A percentile compares a stretch with the other conserved stretches of the same genome.
These are phyloP conservation scores for Seriola quinqueradiata DNA, from an alignment of 2,113 vertebrate species.

Conservation along the genomic window DNA sequence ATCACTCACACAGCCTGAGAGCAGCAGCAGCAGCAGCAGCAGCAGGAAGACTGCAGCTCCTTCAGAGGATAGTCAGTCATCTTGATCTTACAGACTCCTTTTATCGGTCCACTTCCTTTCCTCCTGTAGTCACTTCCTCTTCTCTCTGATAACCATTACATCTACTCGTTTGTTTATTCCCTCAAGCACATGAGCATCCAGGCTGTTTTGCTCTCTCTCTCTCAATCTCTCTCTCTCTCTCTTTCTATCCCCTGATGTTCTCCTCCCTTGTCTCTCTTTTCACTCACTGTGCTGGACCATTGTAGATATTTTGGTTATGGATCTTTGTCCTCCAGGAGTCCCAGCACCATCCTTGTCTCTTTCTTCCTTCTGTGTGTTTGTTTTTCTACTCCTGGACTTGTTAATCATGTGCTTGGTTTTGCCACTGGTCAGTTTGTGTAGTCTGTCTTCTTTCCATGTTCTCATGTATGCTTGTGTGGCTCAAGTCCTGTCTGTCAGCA, in stretches of 20 bases:
- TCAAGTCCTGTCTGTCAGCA: too few species aligned
- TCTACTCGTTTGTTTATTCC: too few species aligned
- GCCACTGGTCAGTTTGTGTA: not conserved
- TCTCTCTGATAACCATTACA: too few species aligned
- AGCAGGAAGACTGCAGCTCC: not conserved
- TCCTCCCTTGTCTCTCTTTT: too few species aligned
- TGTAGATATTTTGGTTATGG: too few species aligned
- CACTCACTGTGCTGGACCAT: not conserved
- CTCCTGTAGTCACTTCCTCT: slow-evolving; percentile 21
- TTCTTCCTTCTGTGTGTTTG: not conserved
- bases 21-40: not conserved
- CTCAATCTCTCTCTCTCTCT: too few species aligned
- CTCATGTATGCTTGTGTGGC: not conserved
- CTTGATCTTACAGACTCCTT: slow-evolving; percentile 38
- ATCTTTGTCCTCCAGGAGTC: too few species aligned
- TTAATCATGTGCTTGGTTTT: not conserved
- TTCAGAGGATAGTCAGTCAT: slow-evolving; percentile 1
- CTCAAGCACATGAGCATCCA: not conserved
- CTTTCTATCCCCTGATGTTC: too few species aligned
- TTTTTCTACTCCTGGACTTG: too few species aligned
- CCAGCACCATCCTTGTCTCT: not conserved
- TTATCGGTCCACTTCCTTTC: slow-evolving; percentile 30
- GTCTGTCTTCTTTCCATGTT: not conserved
- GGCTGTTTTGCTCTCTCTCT: too few species aligned
- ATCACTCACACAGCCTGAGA: slow-evolving; percentile 9